Conservation (phyloP, 1,140 invertebrate species). For the Leptoteleia sp. region DNA sequence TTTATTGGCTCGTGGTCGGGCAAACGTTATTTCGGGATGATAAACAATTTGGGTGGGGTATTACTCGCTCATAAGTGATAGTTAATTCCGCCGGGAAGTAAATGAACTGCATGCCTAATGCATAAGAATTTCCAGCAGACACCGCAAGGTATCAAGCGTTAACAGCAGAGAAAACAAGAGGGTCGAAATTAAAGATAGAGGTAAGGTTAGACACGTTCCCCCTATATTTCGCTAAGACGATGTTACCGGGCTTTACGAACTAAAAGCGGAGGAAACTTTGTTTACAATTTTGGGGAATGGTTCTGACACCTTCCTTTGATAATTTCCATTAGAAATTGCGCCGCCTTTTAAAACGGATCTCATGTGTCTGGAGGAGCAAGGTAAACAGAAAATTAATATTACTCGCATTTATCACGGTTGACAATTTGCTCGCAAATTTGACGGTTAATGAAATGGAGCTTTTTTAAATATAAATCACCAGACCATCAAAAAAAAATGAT, state of each 20-base stretch:
- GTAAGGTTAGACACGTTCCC: slow-evolving; percentile 46
- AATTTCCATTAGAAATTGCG: slow-evolving; percentile 5
- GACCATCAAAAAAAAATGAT: too few species aligned
- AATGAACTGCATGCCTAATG: slow-evolving; percentile 42
- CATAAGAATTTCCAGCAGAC: slow-evolving; percentile 47
- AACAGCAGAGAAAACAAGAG: slow-evolving; percentile 61
- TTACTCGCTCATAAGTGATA: background rate
- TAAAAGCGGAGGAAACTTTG: slow-evolving; percentile 53
- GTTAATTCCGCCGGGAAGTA: slow-evolving; percentile 7
- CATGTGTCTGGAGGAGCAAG: too few species aligned
- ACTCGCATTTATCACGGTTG: too few species aligned
- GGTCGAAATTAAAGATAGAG: slow-evolving; percentile 51
- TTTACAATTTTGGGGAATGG: slow-evolving; percentile 40
- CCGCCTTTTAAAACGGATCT: too few species aligned
- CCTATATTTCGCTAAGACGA: slow-evolving; percentile 45
- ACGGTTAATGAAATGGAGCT: too few species aligned
- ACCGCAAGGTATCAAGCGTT: slow-evolving; percentile 50
- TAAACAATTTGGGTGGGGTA: background rate
- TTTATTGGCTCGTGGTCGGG: too few species aligned
- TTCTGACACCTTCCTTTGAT: slow-evolving; percentile 30
- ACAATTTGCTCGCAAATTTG: too few species aligned
- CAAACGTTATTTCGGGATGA: too few species aligned
- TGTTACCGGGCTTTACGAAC: slow-evolving; percentile 46
- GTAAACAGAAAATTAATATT: too few species aligned
- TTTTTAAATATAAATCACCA: too few species aligned